phyloP scores from a whole-genome alignment of 2,797 vertebrate species.

The Danionella dracula region DNA sequence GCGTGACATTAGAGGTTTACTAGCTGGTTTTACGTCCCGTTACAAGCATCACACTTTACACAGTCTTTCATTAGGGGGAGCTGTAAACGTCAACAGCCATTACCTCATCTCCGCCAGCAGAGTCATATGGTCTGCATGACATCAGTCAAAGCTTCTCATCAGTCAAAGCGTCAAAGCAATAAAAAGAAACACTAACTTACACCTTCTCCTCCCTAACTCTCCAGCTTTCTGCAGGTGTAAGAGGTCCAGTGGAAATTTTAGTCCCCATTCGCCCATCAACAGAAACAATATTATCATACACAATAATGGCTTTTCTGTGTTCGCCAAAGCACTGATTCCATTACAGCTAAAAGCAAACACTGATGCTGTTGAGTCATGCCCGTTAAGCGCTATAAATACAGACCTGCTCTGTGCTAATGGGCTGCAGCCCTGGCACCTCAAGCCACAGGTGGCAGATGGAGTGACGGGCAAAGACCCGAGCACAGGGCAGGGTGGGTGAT shows the following conservation, averaged over 20 bases:
- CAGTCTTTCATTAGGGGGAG: conserved; percentile 28
- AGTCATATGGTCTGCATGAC: conserved; percentile 24
- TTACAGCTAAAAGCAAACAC: conserved; percentile 47
- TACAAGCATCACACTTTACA: conserved; percentile 31
- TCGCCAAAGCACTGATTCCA: conserved; percentile 40
- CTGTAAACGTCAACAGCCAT: conserved; percentile 33
- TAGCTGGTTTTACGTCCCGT: conserved; percentile 26
- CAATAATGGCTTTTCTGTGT: conserved; percentile 45
- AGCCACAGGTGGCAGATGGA: conserved; percentile 28
- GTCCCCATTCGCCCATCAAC: conserved; percentile 21
- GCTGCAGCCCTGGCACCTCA: conserved; percentile 32
- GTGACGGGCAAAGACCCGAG: background rate
- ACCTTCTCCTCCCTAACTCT: background rate
- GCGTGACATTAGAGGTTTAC: conserved; percentile 30
- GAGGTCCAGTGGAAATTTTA: conserved; percentile 38
- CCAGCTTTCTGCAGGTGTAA: conserved; percentile 30
- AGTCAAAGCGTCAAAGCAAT: background rate
- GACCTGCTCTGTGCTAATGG: conserved; percentile 27
- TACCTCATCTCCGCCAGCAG: conserved; percentile 16
- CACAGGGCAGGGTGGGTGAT: background rate
- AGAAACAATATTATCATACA: conserved; percentile 45
- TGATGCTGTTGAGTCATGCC: conserved; percentile 43
- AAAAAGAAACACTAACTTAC: conserved; percentile 2
- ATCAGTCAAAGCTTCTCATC: conserved; percentile 9
- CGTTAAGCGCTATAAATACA: conserved; percentile 44